Evolutionary conservation across 2,888 invertebrate species (phyloP).

Genomic region (Lymantria dispar): DNA sequence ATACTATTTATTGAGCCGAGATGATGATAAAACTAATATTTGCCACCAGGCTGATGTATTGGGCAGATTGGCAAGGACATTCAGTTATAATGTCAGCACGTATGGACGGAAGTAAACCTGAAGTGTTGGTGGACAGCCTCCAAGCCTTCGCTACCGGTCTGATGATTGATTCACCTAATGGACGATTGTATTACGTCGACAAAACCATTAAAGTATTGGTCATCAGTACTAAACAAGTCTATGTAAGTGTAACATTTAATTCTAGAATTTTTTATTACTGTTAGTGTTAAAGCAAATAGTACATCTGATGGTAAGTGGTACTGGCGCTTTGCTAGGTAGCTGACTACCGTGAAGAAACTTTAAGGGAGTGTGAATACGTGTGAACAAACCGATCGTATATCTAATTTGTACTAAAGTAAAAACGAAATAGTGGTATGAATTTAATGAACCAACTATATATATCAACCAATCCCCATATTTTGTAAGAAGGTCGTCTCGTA

Average conservation of each 20-base stretch:
- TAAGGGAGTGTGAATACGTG: no score
- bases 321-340: no score
- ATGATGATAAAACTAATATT: no score
- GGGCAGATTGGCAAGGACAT: slow-evolving; percentile 93
- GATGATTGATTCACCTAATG: slow-evolving; percentile 89
- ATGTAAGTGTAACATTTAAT: slow-evolving; percentile 62
- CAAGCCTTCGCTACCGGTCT: slow-evolving; percentile 93
- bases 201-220: slow-evolving; percentile 82
- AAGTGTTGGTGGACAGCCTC: slow-evolving; percentile 83
- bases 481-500: no score
- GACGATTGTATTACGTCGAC: slow-evolving; percentile 95
- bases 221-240: slow-evolving; percentile 85
- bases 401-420: no score
- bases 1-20: no score
- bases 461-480: no score
- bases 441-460: no score
- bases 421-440: no score
- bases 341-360: no score
- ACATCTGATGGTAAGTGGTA: no score
- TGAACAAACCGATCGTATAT: no score
- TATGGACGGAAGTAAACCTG: slow-evolving; percentile 91
- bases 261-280: not conserved
- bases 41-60: slow-evolving; percentile 88
- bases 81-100: slow-evolving; percentile 89
- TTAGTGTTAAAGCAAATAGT: not conserved